These are phyloP conservation scores for Microctonus hyperodae DNA, from an alignment of 2,888 invertebrate genomes.

Conservation along the genomic window DNA sequence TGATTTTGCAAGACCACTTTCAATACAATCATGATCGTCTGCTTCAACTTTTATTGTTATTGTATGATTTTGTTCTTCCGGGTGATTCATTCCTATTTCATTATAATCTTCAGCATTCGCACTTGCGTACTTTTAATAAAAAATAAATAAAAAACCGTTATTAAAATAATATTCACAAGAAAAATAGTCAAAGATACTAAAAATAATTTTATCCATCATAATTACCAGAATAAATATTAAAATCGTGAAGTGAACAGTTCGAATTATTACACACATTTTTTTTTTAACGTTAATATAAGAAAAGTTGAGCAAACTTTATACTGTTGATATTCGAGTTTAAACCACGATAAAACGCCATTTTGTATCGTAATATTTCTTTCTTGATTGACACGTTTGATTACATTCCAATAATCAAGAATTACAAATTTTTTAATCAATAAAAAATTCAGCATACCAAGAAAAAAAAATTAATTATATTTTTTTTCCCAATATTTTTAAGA, in stretches of 20 bases:
- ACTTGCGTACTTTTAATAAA: not conserved
- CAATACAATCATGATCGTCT: constrained; percentile 35
- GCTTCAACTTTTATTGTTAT: constrained; percentile 20
- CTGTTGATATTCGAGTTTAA: too few species aligned
- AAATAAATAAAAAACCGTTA: not conserved
- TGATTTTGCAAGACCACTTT: constrained; percentile 12
- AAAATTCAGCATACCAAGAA: too few species aligned
- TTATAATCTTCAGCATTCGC: not conserved
- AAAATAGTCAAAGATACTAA: constrained; percentile 23
- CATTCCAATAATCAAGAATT: too few species aligned
- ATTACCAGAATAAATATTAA: not conserved
- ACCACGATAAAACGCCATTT: not conserved
- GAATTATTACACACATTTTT: not conserved
- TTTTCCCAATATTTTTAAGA: too few species aligned
- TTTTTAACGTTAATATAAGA: not conserved
- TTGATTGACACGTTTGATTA: not conserved
- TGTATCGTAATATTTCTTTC: not conserved
- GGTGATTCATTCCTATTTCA: not conserved
- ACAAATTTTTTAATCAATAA: too few species aligned
- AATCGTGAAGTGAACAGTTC: constrained; percentile 11
- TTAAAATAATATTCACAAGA: too few species aligned
- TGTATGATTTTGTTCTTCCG: not conserved
- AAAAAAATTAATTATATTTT: too few species aligned
- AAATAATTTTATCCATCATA: not conserved
- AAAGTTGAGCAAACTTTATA: too few species aligned